Percentiles rank a stretch among this genome's conserved stretches.
phyloP scores from a whole-genome alignment of 2,113 vertebrate genomes.

The Mixornis gularis region DNA sequence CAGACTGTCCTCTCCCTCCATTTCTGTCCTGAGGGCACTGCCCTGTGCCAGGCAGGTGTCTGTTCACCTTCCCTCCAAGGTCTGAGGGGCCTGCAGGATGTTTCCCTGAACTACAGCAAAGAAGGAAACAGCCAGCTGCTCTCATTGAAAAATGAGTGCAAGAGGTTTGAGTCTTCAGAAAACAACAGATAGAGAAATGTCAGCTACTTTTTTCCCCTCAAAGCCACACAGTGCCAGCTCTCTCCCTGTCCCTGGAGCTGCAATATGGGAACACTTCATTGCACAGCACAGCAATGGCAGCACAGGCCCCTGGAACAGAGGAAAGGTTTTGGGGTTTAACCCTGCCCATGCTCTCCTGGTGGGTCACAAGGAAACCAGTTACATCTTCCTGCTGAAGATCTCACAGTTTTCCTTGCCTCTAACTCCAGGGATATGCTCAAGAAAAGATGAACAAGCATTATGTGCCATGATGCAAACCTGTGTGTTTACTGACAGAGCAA shows the following conservation, averaged over 20 bases:
- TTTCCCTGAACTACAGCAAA: not conserved
- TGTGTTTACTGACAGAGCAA: not conserved
- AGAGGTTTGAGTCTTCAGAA: not conserved
- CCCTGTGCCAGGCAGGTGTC: not conserved
- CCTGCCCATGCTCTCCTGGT: not conserved
- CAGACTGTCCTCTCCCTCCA: not conserved
- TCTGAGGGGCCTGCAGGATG: fast-evolving
- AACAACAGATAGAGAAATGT: not conserved
- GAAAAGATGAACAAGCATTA: not conserved
- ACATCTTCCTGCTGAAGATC: not conserved
- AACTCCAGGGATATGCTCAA: fast-evolving
- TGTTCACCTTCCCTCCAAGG: not conserved
- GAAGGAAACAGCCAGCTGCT: not conserved
- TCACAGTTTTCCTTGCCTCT: not conserved
- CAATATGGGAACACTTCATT: fast-evolving
- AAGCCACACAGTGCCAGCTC: not conserved
- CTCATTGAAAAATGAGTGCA: fast-evolving
- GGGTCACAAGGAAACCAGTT: not conserved
- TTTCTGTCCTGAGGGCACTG: not conserved
- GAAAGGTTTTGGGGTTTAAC: not conserved
- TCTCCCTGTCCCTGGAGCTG: not conserved
- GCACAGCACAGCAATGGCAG: not conserved
- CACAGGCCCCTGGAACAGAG: not conserved
- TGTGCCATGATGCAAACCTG: not conserved
- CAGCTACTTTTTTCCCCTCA: not conserved